Conservation (phyloP, 2,888 invertebrate genomes). For the Buathra laborator region DNA sequence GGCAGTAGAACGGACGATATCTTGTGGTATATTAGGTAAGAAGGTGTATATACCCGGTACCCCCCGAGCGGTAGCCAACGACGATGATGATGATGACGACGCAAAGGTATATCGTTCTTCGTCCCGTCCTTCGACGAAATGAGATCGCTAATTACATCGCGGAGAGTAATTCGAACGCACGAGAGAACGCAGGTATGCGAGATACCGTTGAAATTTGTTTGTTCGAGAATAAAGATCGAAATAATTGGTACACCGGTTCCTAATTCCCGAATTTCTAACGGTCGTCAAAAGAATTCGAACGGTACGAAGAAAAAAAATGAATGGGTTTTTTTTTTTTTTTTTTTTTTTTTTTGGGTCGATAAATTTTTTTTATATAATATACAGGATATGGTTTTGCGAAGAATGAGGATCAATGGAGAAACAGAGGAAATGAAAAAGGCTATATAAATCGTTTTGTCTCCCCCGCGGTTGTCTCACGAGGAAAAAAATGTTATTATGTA, state of each 20-base stretch:
- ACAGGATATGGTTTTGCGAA: too few relatives aligned
- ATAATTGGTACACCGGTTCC: not conserved
- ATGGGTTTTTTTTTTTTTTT: too few relatives aligned
- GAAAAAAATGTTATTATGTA: too few relatives aligned
- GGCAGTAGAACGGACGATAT: conserved; percentile 21
- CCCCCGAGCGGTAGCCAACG: not conserved
- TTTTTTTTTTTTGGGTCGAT: too few relatives aligned
- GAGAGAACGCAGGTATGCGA: not conserved
- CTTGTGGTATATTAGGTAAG: conserved; percentile 4
- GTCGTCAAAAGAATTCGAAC: too few relatives aligned
- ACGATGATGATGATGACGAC: conserved; percentile 5
- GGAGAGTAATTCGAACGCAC: not conserved
- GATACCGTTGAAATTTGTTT: not conserved
- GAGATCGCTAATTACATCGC: conserved; percentile 30
- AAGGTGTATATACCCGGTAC: not conserved
- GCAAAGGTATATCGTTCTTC: not conserved
- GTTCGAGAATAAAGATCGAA: not conserved
- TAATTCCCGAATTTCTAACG: not conserved
- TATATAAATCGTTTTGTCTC: too few relatives aligned
- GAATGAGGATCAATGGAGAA: too few relatives aligned
- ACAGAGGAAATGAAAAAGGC: too few relatives aligned
- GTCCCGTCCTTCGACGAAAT: conserved; percentile 34
- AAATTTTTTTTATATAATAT: too few relatives aligned
- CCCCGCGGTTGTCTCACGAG: too few relatives aligned
- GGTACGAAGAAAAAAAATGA: too few relatives aligned